Percentiles rank a stretch among this genome's conserved stretches.
Evolutionary conservation across 1,140 invertebrate species (phyloP).

Genomic region (Diorhabda sublineata): DNA sequence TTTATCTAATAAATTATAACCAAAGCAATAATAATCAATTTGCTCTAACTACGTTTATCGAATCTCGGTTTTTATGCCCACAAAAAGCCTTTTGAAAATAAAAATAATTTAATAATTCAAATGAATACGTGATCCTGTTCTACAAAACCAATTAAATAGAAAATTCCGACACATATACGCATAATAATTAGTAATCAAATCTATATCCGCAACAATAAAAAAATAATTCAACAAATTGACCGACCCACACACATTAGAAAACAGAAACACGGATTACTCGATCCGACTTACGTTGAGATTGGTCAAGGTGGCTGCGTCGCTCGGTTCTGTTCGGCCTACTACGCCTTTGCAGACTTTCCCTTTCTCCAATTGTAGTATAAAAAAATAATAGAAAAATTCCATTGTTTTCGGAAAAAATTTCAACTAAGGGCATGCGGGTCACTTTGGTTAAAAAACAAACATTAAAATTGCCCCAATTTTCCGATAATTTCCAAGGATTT

Average conservation of each 20-base stretch:
- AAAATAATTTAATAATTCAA: no score
- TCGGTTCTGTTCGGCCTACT: conserved; percentile 26
- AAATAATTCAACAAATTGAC: not conserved
- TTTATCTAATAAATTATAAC: no score
- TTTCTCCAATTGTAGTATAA: conserved; percentile 23
- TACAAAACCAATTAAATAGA: no score
- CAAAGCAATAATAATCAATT: no score
- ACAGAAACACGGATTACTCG: conserved; percentile 29
- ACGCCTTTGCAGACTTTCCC: conserved; percentile 36
- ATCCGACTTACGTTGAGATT: conserved; percentile 40
- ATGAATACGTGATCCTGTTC: no score
- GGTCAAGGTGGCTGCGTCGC: conserved; percentile 38
- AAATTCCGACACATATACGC: no score
- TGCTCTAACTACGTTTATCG: no score
- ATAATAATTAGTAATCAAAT: no score
- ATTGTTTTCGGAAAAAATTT: conserved; percentile 4
- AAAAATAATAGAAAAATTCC: conserved; percentile 11
- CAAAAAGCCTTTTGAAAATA: no score
- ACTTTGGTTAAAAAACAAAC: not conserved
- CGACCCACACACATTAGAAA: not conserved
- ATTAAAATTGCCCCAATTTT: conserved; percentile 14
- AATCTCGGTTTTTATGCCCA: no score
- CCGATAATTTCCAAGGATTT: conserved; percentile 17
- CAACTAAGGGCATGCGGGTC: conserved; percentile 11
- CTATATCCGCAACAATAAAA: not conserved